phyloP scores from a whole-genome alignment of 2,888 invertebrate genomes.

The Himalopsyche anomala region DNA sequence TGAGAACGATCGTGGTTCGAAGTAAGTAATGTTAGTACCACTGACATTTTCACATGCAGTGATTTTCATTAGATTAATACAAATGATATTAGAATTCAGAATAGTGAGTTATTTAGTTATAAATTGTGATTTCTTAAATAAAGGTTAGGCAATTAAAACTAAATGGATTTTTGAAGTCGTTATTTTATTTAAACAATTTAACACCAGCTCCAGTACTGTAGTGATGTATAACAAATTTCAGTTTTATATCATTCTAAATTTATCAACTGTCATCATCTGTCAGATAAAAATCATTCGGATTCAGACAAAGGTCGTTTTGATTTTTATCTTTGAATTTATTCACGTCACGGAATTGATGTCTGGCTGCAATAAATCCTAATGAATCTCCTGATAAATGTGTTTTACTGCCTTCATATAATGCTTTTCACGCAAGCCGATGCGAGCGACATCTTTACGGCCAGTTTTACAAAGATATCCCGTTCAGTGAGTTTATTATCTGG shows the following conservation, averaged over 20 bases:
- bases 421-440: conserved; percentile 39
- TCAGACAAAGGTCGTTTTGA: background rate
- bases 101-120: background rate
- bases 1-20: conserved; percentile 54
- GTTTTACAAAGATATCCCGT: conserved; percentile 43
- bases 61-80: background rate
- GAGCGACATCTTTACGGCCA: conserved; percentile 40
- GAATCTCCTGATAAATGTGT: conserved; percentile 36
- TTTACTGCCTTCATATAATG: conserved; percentile 26
- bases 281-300: conserved; percentile 4
- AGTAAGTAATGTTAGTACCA: conserved; percentile 2
- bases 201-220: no score
- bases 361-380: conserved; percentile 24
- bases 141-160: no score
- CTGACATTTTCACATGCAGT: conserved; percentile 2
- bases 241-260: background rate
- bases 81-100: background rate
- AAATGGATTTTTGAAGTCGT: no score
- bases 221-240: background rate
- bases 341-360: conserved; percentile 31
- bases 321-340: conserved; percentile 31
- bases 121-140: no score
- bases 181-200: no score
- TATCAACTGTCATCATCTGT: conserved; percentile 26
- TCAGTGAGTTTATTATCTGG: conserved; percentile 26